A percentile compares a stretch with the other conserved stretches of the same genome.
Evolutionary conservation across 2,888 invertebrate species (phyloP).

Genomic region (Meganola albula): DNA sequence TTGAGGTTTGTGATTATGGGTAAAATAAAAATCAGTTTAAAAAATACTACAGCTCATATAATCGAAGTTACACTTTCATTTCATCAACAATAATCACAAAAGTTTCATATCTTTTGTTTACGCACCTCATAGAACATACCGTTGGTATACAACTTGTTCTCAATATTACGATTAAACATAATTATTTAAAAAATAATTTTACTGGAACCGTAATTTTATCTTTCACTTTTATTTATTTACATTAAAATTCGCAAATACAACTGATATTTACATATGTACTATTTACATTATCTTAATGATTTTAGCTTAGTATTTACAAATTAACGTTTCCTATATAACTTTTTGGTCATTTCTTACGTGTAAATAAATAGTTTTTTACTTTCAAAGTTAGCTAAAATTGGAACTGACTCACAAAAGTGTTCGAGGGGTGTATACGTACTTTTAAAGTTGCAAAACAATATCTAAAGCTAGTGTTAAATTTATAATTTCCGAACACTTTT

Average conservation of each 20-base stretch:
- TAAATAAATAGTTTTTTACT: constrained; percentile 45
- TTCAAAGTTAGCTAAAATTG: constrained; percentile 38
- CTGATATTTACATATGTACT: constrained; percentile 59
- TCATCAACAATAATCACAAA: constrained; percentile 76
- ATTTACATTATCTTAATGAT: constrained; percentile 52
- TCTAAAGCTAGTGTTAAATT: constrained; percentile 16
- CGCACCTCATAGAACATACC: constrained; percentile 70
- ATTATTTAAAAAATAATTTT: constrained; percentile 62
- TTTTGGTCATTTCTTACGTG: constrained; percentile 74
- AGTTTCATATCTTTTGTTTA: constrained; percentile 59
- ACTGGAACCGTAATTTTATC: constrained; percentile 54
- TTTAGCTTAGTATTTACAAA: constrained; percentile 54
- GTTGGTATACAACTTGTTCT: constrained; percentile 58
- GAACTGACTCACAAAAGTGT: constrained; percentile 38
- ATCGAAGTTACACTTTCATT: constrained; percentile 75
- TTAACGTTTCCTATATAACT: constrained; percentile 59
- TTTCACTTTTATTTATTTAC: constrained; percentile 52
- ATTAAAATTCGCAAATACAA: constrained; percentile 72
- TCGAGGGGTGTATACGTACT: constrained; percentile 15
- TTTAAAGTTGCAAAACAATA: constrained; percentile 14
- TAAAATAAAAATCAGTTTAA: constrained; percentile 50
- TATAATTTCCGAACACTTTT: constrained; percentile 29
- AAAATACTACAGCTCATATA: constrained; percentile 78
- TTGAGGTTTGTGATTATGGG: constrained; percentile 17
- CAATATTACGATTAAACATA: constrained; percentile 53